Evolutionary conservation across 2,888 invertebrate species (phyloP), one percentile per base, ranked within the genome.

Genomic region (Orthosia cruda): DNA sequence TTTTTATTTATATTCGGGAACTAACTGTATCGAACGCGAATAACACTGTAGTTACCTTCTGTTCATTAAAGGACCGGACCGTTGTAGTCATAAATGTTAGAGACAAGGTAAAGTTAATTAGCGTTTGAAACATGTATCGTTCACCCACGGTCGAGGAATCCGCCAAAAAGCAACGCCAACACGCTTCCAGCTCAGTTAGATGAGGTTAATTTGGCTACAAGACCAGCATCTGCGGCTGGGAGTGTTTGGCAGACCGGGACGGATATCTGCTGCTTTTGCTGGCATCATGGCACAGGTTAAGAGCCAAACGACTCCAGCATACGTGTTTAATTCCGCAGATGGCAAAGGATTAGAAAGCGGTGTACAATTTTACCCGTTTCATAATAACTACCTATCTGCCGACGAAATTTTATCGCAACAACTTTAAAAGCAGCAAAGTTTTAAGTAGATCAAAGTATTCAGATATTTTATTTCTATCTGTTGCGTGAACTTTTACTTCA

Each of bases 201-300:
- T 92, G 90, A 87, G 89, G 88, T 91, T 92, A n/a, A n/a, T 94
- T 94, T 94, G 94, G 93, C 93, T 90, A 87, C 86, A 88, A 88
- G 89, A 85, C 87, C 81, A 87, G 86, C 91, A 93, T 92, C 91
- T 93, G 92, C 81, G 89, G 86, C 86, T 84, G 80, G 74, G 79
- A 74, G 80, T 90, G 92, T 91, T 94, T 95, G 94, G 94, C 94
- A 94, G 82, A 77, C 83, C 75, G 83, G 83, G 83, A 82, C 87
- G 81, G 80, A 87, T 90, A 91, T 91, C 88, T 89, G 87, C 87
- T 91, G 84, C 85, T 88, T 88, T 90, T 90, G 86, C 93, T 94
- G 94, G 95, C 95, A 94, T 88, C 81, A 84, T 75, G 84, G 82
- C 79, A 75, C 76, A 80, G 82, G 74, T 71, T 73, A 61, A 69